A percentile compares a stretch with the other conserved stretches of the same genome.
Conservation (phyloP, 1,140 invertebrate species). For the Pectinophora gossypiella region DNA sequence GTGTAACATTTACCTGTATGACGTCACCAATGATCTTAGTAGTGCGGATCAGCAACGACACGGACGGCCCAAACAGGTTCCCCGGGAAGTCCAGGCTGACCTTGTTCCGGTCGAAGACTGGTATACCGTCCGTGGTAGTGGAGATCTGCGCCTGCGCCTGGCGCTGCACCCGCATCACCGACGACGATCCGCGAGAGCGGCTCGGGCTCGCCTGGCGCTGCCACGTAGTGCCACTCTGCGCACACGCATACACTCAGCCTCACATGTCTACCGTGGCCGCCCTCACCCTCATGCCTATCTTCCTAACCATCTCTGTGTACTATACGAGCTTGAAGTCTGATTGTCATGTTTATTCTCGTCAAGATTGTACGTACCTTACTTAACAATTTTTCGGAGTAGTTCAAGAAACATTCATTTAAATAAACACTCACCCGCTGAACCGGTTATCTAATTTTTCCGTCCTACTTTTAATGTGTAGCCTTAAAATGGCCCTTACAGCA, state of each 20-base stretch:
- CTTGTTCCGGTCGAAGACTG: slow-evolving; percentile 81
- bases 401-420: too few species aligned
- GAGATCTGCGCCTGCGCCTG: slow-evolving; percentile 19
- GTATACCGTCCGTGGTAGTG: slow-evolving; percentile 76
- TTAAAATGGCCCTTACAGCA: too few species aligned
- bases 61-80: slow-evolving; percentile 81
- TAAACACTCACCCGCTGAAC: too few species aligned
- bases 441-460: too few species aligned
- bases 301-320: slow-evolving; percentile 8
- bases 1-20: slow-evolving; percentile 77
- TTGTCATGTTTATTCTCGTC: too few species aligned
- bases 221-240: slow-evolving; percentile 44
- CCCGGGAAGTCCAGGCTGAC: slow-evolving; percentile 80
- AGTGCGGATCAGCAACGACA: slow-evolving; percentile 81
- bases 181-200: slow-evolving; percentile 1
- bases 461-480: too few species aligned
- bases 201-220: slow-evolving; percentile 17
- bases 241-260: not conserved
- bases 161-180: slow-evolving; percentile 13
- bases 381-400: too few species aligned
- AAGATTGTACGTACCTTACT: too few species aligned
- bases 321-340: too few species aligned
- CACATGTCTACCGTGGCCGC: not conserved
- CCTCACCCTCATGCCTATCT: slow-evolving; percentile 4
- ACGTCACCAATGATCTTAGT: slow-evolving; percentile 81